Evolutionary conservation across 2,113 vertebrate species (phyloP).

Genomic region (Candoia aspera): DNA sequence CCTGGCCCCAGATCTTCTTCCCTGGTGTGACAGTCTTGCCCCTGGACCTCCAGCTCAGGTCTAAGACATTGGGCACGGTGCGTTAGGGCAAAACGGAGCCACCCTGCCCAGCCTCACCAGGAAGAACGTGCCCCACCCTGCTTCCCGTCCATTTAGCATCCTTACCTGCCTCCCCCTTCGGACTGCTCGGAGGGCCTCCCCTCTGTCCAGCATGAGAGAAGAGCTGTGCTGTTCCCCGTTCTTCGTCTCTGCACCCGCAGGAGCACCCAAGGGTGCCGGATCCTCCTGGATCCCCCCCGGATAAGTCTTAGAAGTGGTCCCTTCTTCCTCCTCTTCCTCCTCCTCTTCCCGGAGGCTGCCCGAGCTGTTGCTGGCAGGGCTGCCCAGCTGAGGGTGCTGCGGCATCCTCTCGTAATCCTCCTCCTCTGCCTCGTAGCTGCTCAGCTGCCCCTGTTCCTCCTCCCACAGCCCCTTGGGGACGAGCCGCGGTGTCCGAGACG

Average conservation of each 20-base stretch:
- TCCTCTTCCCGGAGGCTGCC: slow-evolving; percentile 70
- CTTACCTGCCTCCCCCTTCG: slow-evolving; percentile 32
- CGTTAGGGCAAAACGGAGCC: too few relatives aligned
- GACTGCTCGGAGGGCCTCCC: neutral
- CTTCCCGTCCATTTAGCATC: rapidly evolving
- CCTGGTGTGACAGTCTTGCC: neutral
- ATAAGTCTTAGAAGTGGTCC: neutral
- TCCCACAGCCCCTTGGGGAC: slow-evolving; percentile 55
- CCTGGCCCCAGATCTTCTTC: neutral
- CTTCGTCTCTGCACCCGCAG: slow-evolving; percentile 31
- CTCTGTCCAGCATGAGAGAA: neutral
- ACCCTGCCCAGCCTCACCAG: neutral
- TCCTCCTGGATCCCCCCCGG: neutral
- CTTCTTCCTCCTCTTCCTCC: slow-evolving; percentile 50
- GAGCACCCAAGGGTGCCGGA: neutral
- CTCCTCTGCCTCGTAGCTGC: slow-evolving; percentile 18
- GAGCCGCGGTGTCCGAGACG: slow-evolving; percentile 61
- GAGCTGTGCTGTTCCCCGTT: slow-evolving; percentile 13
- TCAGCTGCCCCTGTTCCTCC: slow-evolving; percentile 12
- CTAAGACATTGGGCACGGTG: neutral
- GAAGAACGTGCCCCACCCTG: too few relatives aligned
- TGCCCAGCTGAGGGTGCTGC: slow-evolving; percentile 57
- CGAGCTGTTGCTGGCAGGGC: slow-evolving; percentile 62
- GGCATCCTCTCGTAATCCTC: slow-evolving; percentile 28
- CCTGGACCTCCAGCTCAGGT: neutral